Evolutionary conservation across 2,888 invertebrate species (phyloP), one percentile per base, ranked within the genome.

Genomic region (Colostygia pectinataria): DNA sequence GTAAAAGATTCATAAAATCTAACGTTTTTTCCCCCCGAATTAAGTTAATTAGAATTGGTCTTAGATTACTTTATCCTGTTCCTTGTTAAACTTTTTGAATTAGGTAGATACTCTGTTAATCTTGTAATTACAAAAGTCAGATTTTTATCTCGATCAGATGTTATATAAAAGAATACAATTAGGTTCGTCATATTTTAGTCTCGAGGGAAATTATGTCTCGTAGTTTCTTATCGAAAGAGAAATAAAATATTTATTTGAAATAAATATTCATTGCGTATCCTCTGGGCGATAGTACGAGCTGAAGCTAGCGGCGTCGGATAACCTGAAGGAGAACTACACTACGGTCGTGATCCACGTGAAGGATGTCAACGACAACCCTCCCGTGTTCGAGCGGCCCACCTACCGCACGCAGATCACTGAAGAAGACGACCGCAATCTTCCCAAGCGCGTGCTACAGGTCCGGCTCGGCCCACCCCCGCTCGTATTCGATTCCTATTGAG

Each of bases 361-460:
- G 90, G 98, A 99, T 84, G 98, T 98, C 64, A 99, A 99, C 89
- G 99, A 99, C 92, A 99, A 99, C 91, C 97, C 98, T 32, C 99
- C 99, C 1, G 97, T 97, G 66, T 99, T 99, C 89, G 97, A 97
- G 87, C 91, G 97, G 62, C 97, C 98, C 41, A 97, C 97, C 47
- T 98, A 98, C 91, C 94, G 97, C 76, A 97, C 98, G 40, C 97
- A 98, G 91, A 98, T 98, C 87, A 98, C 97, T 31, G 98, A 98
- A 87, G 98, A 98, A 86, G 98, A 98, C 80, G 97, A 98, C 91
- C 93, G 97, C 73, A 97, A 97, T 86, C 92, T 98, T 71, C 98
- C 98, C 63, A 98, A 98, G 88, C 95, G 96, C 73, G 97, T 98
- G 69, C 92, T 98, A 71, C 96, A 96, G 97, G 98, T 93, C 88